Evolutionary conservation across 1,140 invertebrate species (phyloP).

Genomic region (Sitodiplosis mosellana): DNA sequence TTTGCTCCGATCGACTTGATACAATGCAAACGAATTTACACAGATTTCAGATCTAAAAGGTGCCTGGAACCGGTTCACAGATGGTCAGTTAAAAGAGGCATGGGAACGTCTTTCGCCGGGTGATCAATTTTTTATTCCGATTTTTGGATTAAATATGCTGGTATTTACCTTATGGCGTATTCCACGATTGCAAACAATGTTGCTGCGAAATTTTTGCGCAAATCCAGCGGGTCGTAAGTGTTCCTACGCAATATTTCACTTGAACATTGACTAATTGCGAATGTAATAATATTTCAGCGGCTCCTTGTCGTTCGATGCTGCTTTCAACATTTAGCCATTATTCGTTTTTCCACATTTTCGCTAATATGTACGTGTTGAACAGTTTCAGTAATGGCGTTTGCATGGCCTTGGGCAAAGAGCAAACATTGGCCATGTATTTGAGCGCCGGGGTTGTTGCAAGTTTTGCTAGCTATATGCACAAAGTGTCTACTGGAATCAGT

Average conservation of each 20-base stretch:
- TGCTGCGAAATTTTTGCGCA: conserved; percentile 74
- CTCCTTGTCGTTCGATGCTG: conserved; percentile 70
- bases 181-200: conserved; percentile 45
- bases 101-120: conserved; percentile 58
- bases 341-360: conserved; percentile 63
- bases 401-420: conserved; percentile 72
- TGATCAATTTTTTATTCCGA: conserved; percentile 60
- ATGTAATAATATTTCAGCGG: conserved; percentile 29
- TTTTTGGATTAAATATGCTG: conserved; percentile 57
- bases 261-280: background rate
- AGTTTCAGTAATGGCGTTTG: conserved; percentile 54
- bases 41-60: background rate
- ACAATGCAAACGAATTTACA: conserved; percentile 30
- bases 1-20: conserved; percentile 33
- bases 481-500: conserved; percentile 42
- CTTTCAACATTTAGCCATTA: conserved; percentile 88
- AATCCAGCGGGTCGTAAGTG: conserved; percentile 54
- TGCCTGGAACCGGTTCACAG: background rate
- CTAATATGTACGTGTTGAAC: conserved; percentile 92
- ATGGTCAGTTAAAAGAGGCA: conserved; percentile 22
- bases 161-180: conserved; percentile 74
- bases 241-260: background rate
- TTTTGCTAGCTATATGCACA: conserved; percentile 66
- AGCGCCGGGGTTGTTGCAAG: conserved; percentile 75
- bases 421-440: conserved; percentile 81